Base-by-base conservation (phyloP, 2,113 vertebrate genomes). In the Myrmecophaga tridactyla region DNA sequence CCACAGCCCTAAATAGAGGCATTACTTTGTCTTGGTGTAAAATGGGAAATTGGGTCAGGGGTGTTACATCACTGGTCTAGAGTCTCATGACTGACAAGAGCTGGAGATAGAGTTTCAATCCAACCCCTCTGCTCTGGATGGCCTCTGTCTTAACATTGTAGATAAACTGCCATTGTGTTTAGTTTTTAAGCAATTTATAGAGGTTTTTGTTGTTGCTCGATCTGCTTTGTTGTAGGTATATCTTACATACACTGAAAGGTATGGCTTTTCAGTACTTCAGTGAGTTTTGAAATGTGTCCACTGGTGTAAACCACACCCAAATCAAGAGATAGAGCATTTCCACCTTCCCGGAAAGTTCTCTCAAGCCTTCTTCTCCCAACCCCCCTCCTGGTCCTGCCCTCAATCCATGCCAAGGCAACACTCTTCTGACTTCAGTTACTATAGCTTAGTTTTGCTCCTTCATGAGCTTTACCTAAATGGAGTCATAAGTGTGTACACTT, bases 401-500 rank as follows among this genome's bases (percentile, higher is more conserved):
- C 20, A 29, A 3, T 4, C 72, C 27, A 18, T 3, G 6, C 9
- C 0, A 1, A 63, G 29, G 43, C 20, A 17, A 43, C 2, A 0
- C 21, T 18, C 0, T 29, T 56, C 46, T 20, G 27, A 41, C 5
- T 3, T 56, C 20, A 43, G 67, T 31, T 13, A 5, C 21, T 39
- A 25, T 2, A 7, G 46, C 43, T n/a, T 46, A 9, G 5, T 48
- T 43, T 29, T 72, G 43, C 53, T 78, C 43, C 62, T 72, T 70
- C 18, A 23, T 29, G 31, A 53, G 23, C 5, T 23, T 84, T 70
- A 5, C 0, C 0, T 10, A 65, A 62, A 2, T 25, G 10, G 48
- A 39, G 29, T 88, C 20, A 41, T 14, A 53, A 90, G 53, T 23
- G 56, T 17, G 3, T 6, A 27, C 9, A 3, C 29, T 46, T 62